A percentile compares a stretch with the other conserved stretches of the same genome.
Evolutionary conservation across 2,113 vertebrate genomes (phyloP).

Genomic region (Neotoma lepida): DNA sequence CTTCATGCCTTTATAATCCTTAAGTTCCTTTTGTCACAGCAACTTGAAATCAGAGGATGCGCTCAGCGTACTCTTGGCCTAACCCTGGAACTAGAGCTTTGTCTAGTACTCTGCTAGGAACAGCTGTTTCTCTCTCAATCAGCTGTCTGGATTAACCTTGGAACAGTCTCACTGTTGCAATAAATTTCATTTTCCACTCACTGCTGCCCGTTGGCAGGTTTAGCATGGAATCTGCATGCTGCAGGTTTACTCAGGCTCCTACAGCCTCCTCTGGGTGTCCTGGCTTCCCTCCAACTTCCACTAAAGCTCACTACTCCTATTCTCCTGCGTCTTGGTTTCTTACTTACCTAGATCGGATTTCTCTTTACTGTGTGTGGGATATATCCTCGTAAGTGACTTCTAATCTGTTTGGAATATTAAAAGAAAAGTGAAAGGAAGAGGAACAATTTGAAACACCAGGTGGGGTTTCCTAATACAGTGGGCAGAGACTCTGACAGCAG

Average conservation of each 20-base stretch:
- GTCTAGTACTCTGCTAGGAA: background rate
- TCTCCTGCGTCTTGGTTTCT: background rate
- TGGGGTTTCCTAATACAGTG: background rate
- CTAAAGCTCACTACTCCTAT: background rate
- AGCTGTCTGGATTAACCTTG: background rate
- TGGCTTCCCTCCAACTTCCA: background rate
- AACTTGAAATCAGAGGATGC: background rate
- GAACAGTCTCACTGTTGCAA: background rate
- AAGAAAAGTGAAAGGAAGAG: background rate
- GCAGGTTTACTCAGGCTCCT: background rate
- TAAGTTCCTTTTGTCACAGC: background rate
- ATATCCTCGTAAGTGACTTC: background rate
- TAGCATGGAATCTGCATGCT: background rate
- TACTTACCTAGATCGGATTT: background rate
- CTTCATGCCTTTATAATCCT: too few species aligned
- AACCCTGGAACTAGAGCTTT: background rate
- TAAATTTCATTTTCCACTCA: background rate
- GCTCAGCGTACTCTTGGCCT: background rate
- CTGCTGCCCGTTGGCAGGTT: background rate
- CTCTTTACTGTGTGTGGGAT: background rate
- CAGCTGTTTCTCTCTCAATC: background rate
- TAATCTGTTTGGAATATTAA: conserved; percentile 10
- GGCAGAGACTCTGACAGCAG: background rate
- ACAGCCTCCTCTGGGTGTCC: background rate
- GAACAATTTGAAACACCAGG: background rate